Percentiles rank a stretch among this genome's conserved stretches.
These are phyloP conservation scores for Mesorhabditis sp. DNA, from an alignment of 2,888 invertebrate genomes.

Conservation along the genomic window DNA sequence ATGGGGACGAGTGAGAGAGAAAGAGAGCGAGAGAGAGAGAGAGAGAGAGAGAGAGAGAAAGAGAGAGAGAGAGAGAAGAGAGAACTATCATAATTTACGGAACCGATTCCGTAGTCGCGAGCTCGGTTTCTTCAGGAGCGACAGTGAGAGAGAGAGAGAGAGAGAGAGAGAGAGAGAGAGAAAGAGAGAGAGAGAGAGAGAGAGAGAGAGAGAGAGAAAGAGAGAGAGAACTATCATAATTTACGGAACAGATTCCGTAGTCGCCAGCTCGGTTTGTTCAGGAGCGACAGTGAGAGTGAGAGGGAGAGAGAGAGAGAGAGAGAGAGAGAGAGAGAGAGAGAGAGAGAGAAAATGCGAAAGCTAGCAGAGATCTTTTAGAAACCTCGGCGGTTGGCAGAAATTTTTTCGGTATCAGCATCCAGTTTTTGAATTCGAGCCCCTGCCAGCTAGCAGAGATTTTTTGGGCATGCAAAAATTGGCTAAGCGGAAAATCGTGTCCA, in stretches of 20 bases:
- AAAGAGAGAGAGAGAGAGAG: conserved; percentile 7
- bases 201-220: conserved; percentile 11
- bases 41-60: conserved; percentile 6
- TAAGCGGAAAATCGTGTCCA: no score
- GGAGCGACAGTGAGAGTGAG: conserved; percentile 5
- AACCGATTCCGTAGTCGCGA: neutral
- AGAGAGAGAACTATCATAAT: no score
- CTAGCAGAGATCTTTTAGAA: no score
- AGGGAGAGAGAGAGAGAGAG: conserved; percentile 6
- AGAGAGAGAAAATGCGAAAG: neutral
- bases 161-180: neutral
- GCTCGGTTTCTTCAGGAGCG: neutral
- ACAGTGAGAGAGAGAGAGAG: conserved; percentile 2
- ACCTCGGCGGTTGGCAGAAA: no score
- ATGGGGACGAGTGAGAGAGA: no score
- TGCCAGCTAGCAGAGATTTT: no score
- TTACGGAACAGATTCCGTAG: neutral
- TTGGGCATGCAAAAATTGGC: no score
- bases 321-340: conserved; percentile 9
- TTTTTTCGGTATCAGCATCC: no score
- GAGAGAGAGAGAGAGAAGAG: conserved; percentile 9
- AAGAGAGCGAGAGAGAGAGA: no score
- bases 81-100: neutral
- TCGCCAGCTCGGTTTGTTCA: neutral
- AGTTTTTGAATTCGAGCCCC: no score